Evolutionary conservation across 2,113 vertebrate genomes (phyloP).

Genomic region (Labrus mixtus): DNA sequence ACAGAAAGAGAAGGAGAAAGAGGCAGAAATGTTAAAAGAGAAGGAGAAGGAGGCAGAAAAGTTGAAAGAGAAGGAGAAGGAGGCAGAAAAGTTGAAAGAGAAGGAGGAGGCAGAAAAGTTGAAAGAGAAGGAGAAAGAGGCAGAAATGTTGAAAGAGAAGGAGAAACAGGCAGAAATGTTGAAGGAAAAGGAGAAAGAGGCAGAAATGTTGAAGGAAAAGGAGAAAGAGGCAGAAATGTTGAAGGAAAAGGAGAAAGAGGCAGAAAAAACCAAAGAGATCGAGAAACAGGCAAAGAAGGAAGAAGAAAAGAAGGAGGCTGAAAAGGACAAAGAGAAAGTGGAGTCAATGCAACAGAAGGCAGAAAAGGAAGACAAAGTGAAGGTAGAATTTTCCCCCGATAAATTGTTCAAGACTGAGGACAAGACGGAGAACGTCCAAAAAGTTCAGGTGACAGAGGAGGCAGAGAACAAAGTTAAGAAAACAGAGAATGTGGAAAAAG

Average conservation of each 20-base stretch:
- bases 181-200: not conserved
- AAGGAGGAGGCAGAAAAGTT: not conserved
- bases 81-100: not conserved
- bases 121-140: conserved; percentile 23
- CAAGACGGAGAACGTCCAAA: conserved; percentile 1
- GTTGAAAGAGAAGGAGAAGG: not conserved
- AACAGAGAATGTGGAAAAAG: conserved; percentile 4
- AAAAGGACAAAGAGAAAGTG: not conserved
- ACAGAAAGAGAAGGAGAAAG: not conserved
- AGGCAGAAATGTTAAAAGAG: not conserved
- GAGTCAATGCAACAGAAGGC: not conserved
- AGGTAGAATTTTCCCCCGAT: conserved; percentile 24
- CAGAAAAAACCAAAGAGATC: not conserved
- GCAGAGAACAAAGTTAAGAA: conserved; percentile 40
- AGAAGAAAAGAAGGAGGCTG: conserved; percentile 8
- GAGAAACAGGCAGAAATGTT: not conserved
- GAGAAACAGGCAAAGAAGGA: not conserved
- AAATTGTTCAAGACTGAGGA: not conserved
- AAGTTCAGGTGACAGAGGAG: conserved; percentile 38
- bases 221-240: conserved; percentile 23
- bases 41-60: conserved; percentile 8
- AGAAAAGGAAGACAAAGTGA: conserved; percentile 17
- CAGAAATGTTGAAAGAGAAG: conserved; percentile 14
- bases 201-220: not conserved
- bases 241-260: conserved; percentile 7